A percentile compares a stretch with the other conserved stretches of the same genome.
Conservation (phyloP, 2,113 vertebrate genomes). For the Petaurus breviceps region DNA sequence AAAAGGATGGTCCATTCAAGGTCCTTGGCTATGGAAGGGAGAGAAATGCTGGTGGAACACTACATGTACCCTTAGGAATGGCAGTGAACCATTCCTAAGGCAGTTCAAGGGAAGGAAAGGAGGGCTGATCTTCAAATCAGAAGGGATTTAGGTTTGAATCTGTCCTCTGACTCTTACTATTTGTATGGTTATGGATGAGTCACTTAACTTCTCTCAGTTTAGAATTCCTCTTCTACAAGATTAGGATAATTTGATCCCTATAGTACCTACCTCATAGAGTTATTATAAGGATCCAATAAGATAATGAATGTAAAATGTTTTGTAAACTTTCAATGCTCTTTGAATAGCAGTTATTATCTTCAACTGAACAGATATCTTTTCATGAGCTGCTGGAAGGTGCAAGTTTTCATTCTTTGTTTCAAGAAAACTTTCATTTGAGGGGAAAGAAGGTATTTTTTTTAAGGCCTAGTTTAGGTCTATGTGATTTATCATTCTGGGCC, state of each 20-base stretch:
- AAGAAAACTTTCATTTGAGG: background rate
- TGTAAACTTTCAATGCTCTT: background rate
- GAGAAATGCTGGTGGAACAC: background rate
- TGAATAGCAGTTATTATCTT: background rate
- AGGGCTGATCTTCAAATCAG: background rate
- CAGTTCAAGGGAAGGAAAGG: background rate
- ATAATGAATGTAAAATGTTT: background rate
- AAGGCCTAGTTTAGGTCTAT: background rate
- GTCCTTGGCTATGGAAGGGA: background rate
- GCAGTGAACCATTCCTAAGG: background rate
- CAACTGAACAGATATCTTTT: background rate
- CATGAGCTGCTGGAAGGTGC: background rate
- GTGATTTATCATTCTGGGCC: background rate
- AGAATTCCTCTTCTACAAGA: slow-evolving; percentile 37
- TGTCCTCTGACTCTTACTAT: background rate
- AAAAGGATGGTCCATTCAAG: background rate
- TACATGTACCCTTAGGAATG: background rate
- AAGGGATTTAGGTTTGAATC: background rate
- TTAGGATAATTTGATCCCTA: slow-evolving; percentile 7
- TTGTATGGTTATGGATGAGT: background rate
- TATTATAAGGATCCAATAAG: slow-evolving; percentile 12
- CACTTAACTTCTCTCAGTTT: background rate
- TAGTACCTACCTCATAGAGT: slow-evolving; percentile 3
- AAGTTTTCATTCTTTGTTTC: background rate
- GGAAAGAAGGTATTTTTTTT: background rate